Conservation (phyloP, 2,797 vertebrate species). For the Sarcophilus harrisii region DNA sequence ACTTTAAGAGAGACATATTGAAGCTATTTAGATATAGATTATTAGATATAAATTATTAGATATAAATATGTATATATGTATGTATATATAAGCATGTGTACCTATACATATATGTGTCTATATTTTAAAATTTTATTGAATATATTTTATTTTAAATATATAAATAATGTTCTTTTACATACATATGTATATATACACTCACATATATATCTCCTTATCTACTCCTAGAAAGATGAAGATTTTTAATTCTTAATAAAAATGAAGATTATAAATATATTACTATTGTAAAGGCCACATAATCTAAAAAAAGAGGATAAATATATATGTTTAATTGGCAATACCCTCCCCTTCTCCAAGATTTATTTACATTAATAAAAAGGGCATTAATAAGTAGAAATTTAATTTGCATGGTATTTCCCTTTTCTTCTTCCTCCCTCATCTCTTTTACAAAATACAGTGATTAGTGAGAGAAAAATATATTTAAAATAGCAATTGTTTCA, state of each 20-base stretch:
- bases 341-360: not conserved
- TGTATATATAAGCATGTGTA: not conserved
- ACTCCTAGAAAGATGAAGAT: not conserved
- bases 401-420: not conserved
- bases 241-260: not conserved
- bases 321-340: not conserved
- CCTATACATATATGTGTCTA: not conserved
- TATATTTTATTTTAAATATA: not conserved
- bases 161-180: not conserved
- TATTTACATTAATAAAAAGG: not conserved
- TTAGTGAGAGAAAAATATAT: not conserved
- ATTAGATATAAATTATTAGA: not conserved
- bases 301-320: not conserved
- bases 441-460: not conserved
- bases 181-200: not conserved
- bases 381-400: not conserved
- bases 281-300: not conserved
- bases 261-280: not conserved
- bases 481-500: not conserved
- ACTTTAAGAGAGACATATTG: not conserved
- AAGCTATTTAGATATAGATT: too few species aligned
- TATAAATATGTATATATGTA: too few species aligned
- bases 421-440: not conserved
- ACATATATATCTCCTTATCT: not conserved
- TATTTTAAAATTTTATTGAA: not conserved